Conservation (phyloP, 2,797 vertebrate species). For the Discoglossus pictus region DNA sequence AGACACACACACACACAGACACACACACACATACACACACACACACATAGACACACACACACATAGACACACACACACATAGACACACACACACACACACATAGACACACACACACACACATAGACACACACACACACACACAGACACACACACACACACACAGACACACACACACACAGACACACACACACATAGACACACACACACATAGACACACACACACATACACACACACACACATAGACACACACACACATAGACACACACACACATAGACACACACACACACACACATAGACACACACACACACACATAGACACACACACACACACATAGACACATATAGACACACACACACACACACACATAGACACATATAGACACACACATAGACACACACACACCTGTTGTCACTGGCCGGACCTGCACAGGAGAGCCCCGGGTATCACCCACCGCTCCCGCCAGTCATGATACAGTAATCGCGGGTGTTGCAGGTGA, state of each 20-base stretch:
- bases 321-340: no score
- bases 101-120: background rate
- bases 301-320: no score
- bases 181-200: background rate
- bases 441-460: no score
- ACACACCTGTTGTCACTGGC: no score
- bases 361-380: no score
- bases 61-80: background rate
- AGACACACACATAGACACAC: no score
- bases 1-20: background rate
- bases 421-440: no score
- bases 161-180: background rate
- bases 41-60: background rate
- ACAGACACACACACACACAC: background rate
- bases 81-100: background rate
- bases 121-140: background rate
- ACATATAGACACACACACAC: no score
- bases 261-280: no score
- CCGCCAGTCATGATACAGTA: no score
- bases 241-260: background rate
- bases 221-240: background rate
- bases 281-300: no score
- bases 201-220: background rate
- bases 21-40: background rate
- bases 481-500: no score